A percentile compares a stretch with the other conserved stretches of the same genome.
These are phyloP conservation scores for Pholis gunnellus DNA, from an alignment of 2,113 vertebrate species.

Conservation along the genomic window DNA sequence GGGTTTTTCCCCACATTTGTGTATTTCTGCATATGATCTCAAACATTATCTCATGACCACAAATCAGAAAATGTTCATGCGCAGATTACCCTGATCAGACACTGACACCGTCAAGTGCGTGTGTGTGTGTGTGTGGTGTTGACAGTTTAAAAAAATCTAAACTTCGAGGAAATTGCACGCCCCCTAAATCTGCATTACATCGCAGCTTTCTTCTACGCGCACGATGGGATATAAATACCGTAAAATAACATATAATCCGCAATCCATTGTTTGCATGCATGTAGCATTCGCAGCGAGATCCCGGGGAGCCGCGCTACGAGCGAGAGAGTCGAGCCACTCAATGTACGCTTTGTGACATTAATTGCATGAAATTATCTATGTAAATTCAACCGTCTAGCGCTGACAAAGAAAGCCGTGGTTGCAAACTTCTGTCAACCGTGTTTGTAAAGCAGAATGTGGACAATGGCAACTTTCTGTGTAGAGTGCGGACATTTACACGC, in stretches of 20 bases:
- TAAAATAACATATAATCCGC: slow-evolving; percentile 3
- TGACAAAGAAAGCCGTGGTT: slow-evolving; percentile 38
- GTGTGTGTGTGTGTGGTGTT: not conserved
- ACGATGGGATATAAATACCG: slow-evolving; percentile 12
- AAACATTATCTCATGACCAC: not conserved
- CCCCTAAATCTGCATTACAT: not conserved
- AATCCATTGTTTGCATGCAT: slow-evolving; percentile 19
- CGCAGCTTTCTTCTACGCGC: not conserved
- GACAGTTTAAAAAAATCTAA: not conserved
- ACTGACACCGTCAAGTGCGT: not conserved
- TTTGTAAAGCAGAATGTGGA: slow-evolving; percentile 1
- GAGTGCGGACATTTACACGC: slow-evolving; percentile 25
- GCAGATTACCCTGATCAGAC: not conserved
- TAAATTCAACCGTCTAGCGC: not conserved
- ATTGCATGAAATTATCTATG: slow-evolving; percentile 35
- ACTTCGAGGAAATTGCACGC: slow-evolving; percentile 3
- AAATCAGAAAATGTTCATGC: not conserved
- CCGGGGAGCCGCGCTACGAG: not conserved
- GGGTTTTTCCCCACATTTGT: not conserved
- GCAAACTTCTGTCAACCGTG: slow-evolving; percentile 44
- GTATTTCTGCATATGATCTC: not conserved
- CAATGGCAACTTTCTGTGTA: slow-evolving; percentile 50
- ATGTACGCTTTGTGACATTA: slow-evolving; percentile 32
- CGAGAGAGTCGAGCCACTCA: not conserved
- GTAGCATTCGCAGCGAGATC: slow-evolving; percentile 18